Evolutionary conservation across 2,888 invertebrate species (phyloP).

Genomic region (Blastobasis adustella): DNA sequence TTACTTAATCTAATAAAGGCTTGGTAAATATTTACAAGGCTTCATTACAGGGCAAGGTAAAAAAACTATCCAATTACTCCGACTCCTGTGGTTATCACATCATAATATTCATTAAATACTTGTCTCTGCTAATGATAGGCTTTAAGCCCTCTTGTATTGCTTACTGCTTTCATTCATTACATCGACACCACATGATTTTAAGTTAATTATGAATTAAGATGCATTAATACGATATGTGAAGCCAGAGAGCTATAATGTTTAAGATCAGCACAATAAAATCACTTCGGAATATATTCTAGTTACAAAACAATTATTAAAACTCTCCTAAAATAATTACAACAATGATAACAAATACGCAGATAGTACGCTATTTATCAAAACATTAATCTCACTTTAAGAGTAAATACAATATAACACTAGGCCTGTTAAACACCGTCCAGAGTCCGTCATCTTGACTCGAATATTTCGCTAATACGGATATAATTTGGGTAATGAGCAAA

Average conservation of each 20-base stretch:
- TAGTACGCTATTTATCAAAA: conserved; percentile 53
- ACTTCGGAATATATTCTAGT: conserved; percentile 48
- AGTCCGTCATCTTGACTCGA: conserved; percentile 24
- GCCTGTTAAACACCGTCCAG: conserved; percentile 27
- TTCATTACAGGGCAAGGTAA: conserved; percentile 71
- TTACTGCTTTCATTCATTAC: conserved; percentile 2
- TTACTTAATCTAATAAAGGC: conserved; percentile 69
- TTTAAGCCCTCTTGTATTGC: conserved; percentile 25
- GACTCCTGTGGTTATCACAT: conserved; percentile 58
- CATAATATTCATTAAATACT: conserved; percentile 47
- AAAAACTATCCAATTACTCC: conserved; percentile 60
- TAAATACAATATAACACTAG: conserved; percentile 42
- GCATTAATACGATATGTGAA: conserved; percentile 29
- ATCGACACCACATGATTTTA: conserved; percentile 11
- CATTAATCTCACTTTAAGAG: conserved; percentile 67
- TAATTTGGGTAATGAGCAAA: conserved; percentile 70
- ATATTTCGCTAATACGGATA: conserved; percentile 60
- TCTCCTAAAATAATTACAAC: conserved; percentile 72
- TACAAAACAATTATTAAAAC: conserved; percentile 66
- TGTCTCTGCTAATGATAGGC: conserved; percentile 37
- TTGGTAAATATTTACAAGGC: conserved; percentile 72
- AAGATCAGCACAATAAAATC: conserved; percentile 42
- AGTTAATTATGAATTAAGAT: conserved; percentile 9
- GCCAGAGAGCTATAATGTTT: conserved; percentile 42
- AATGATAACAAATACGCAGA: conserved; percentile 64